phyloP scores from a whole-genome alignment of 2,888 invertebrate genomes.

The Xylota segnis region DNA sequence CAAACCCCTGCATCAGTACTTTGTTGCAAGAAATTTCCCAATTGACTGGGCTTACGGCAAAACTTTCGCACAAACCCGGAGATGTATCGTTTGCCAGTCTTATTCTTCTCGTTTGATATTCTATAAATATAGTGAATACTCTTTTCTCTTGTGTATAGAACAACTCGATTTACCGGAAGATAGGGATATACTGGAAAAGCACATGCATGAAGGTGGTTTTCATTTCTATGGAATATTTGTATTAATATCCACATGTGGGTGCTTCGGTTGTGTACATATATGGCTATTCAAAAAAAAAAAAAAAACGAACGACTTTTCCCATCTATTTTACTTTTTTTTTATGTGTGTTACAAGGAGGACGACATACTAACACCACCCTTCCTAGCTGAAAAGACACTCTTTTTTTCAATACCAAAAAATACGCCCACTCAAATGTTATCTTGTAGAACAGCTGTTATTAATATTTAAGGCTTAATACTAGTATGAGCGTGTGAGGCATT shows the following conservation, averaged over 20 bases:
- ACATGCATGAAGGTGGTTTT: conserved; percentile 21
- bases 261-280: background rate
- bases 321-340: background rate
- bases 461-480: background rate
- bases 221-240: background rate
- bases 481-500: conserved; percentile 13
- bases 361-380: background rate
- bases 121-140: conserved; percentile 3
- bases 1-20: background rate
- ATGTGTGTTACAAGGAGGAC: too few relatives aligned
- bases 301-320: background rate
- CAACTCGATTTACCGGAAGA: background rate
- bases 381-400: background rate
- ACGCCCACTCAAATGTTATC: conserved; percentile 22
- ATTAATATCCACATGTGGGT: background rate
- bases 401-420: conserved; percentile 12
- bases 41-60: background rate
- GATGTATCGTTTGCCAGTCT: background rate
- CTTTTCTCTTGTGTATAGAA: background rate
- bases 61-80: background rate
- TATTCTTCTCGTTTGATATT: background rate
- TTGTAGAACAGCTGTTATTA: conserved; percentile 53
- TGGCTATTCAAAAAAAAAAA: conserved; percentile 4
- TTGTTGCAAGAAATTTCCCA: background rate
- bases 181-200: background rate